A percentile compares a stretch with the other conserved stretches of the same genome.
Evolutionary conservation across 2,797 vertebrate species (phyloP).

Genomic region (Odontamblyopus rebecca): DNA sequence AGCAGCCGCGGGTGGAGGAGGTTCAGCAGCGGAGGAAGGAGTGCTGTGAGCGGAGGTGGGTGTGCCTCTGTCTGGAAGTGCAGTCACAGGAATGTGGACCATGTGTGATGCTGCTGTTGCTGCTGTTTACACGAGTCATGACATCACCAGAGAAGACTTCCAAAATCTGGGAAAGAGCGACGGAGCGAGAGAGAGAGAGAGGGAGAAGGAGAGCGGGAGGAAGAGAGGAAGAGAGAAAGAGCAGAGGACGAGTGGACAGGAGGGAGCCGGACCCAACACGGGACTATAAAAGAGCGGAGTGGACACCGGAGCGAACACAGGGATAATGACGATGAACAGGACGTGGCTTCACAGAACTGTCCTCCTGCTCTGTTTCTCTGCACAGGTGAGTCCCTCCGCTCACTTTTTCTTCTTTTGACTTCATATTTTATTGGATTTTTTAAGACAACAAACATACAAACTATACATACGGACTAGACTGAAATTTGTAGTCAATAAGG

Average conservation of each 20-base stretch:
- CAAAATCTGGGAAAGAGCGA: conserved; percentile 76
- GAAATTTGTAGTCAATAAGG: too few species aligned
- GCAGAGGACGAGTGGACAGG: conserved; percentile 19
- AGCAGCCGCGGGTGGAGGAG: too few species aligned
- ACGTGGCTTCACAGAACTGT: conserved; percentile 35
- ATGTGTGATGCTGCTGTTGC: conserved; percentile 73
- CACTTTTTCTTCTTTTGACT: too few species aligned
- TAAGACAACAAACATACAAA: too few species aligned
- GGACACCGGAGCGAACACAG: conserved; percentile 1
- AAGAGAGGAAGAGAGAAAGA: not conserved
- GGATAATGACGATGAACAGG: conserved; percentile 58
- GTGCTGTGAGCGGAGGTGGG: conserved; percentile 17
- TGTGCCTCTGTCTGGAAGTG: conserved; percentile 62
- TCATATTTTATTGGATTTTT: too few species aligned
- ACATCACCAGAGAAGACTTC: conserved; percentile 80
- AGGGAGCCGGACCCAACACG: conserved; percentile 68
- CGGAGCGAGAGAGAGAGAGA: conserved; percentile 20
- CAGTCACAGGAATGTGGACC: conserved; percentile 82
- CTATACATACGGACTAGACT: too few species aligned
- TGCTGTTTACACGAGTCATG: conserved; percentile 80
- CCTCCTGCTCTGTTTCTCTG: conserved; percentile 57
- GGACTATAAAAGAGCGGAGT: conserved; percentile 26
- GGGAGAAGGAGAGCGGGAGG: not conserved
- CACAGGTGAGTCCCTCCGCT: conserved; percentile 67
- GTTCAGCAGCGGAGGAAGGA: conserved; percentile 5